A percentile compares a stretch with the other conserved stretches of the same genome.
Evolutionary conservation across 1,140 invertebrate species (phyloP).

Genomic region (Cydia amplana): DNA sequence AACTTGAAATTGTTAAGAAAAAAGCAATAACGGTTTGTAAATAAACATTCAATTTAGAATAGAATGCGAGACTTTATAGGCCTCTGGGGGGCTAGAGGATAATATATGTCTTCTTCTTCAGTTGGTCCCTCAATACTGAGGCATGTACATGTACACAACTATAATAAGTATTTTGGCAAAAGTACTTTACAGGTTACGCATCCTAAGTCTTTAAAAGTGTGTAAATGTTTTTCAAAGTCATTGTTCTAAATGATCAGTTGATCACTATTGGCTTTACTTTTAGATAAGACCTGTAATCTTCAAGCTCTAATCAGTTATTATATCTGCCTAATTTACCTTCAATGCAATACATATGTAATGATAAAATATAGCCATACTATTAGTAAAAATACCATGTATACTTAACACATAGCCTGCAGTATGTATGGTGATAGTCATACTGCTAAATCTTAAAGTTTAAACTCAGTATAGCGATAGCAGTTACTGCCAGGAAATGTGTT

Average conservation of each 20-base stretch:
- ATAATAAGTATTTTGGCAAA: background rate
- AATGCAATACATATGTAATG: background rate
- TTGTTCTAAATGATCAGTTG: slow-evolving; percentile 31
- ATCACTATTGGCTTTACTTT: background rate
- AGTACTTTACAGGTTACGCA: background rate
- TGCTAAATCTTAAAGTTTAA: too few species aligned
- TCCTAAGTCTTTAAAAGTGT: background rate
- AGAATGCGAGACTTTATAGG: too few species aligned
- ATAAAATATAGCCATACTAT: slow-evolving; percentile 12
- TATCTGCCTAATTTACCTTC: background rate
- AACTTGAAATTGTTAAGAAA: too few species aligned
- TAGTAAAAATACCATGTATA: background rate
- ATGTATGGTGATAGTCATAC: too few species aligned
- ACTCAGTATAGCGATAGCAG: too few species aligned
- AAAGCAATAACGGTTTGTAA: too few species aligned
- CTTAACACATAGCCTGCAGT: background rate
- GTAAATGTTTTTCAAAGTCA: too few species aligned
- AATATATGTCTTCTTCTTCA: too few species aligned
- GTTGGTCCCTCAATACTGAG: too few species aligned
- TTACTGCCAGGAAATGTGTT: too few species aligned
- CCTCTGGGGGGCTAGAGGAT: background rate
- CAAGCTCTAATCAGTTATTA: background rate
- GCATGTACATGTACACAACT: background rate
- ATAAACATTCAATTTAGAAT: too few species aligned
- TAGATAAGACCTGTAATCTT: background rate